Percentiles rank a stretch among this genome's conserved stretches.
Conservation (phyloP, 2,888 invertebrate genomes). For the Frankliniella fusca region DNA sequence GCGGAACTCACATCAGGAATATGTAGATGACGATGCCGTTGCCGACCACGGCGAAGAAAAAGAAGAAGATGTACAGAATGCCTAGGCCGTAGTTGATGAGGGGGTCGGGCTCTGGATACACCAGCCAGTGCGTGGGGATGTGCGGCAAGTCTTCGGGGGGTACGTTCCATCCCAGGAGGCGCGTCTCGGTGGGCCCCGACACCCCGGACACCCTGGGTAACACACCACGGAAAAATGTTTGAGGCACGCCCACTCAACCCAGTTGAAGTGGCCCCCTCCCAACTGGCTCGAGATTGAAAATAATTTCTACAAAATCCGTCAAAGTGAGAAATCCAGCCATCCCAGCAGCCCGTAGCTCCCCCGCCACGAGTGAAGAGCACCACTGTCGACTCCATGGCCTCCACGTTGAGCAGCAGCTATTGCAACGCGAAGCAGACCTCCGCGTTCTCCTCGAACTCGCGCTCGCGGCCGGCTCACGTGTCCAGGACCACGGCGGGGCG, state of each 20-base stretch:
- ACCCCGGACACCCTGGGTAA: constrained; percentile 7
- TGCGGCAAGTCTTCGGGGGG: constrained; percentile 69
- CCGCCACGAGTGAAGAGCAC: too few relatives aligned
- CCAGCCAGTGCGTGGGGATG: constrained; percentile 75
- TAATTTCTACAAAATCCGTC: too few relatives aligned
- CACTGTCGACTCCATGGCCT: not conserved
- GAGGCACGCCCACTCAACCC: too few relatives aligned
- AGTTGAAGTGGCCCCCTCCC: not conserved
- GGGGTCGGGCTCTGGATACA: constrained; percentile 73
- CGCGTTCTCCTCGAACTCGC: not conserved
- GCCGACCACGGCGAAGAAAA: constrained; percentile 66
- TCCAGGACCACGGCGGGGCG: too few relatives aligned
- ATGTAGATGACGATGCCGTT: constrained; percentile 84
- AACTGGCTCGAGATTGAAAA: too few relatives aligned
- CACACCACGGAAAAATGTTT: not conserved
- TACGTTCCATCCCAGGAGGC: constrained; percentile 58
- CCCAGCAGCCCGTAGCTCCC: not conserved
- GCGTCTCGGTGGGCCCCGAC: constrained; percentile 27
- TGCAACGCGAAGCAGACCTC: not conserved
- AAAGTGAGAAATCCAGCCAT: not conserved
- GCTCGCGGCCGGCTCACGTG: constrained; percentile 29
- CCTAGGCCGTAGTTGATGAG: constrained; percentile 76
- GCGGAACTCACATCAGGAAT: constrained; percentile 65
- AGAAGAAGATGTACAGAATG: constrained; percentile 70
- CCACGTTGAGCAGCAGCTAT: not conserved